Percentiles rank a stretch among this genome's conserved stretches.
Evolutionary conservation across 2,888 invertebrate genomes (phyloP).

Genomic region (Hydrotaea cyrtoneurina): DNA sequence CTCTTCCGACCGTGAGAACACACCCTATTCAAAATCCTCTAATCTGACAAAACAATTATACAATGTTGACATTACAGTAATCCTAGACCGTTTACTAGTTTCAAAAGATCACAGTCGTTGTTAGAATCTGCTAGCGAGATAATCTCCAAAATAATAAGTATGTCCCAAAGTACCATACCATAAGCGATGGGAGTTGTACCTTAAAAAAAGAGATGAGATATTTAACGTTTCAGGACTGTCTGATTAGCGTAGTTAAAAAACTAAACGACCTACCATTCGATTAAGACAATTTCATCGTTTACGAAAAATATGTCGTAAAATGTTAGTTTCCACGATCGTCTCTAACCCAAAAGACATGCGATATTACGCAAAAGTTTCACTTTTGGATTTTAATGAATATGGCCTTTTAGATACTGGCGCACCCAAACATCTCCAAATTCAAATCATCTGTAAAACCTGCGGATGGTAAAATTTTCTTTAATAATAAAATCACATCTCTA

Average conservation of each 20-base stretch:
- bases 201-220: background rate
- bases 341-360: background rate
- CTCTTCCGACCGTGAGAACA: too few relatives aligned
- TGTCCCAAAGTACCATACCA: conserved; percentile 17
- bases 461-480: conserved; percentile 9
- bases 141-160: too few relatives aligned
- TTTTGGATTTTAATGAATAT: conserved; percentile 13
- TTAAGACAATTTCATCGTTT: too few relatives aligned
- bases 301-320: background rate
- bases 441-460: conserved; percentile 18
- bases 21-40: background rate
- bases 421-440: background rate
- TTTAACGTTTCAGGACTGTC: background rate
- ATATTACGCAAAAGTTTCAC: conserved; percentile 27
- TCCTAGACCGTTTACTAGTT: background rate
- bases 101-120: background rate
- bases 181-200: conserved; percentile 14
- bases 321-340: background rate
- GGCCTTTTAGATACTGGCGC: background rate
- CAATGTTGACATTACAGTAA: background rate
- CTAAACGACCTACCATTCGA: background rate
- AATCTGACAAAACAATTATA: background rate
- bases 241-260: background rate
- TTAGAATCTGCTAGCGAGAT: too few relatives aligned
- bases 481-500: background rate